These are phyloP conservation scores for Syrrhaptes paradoxus DNA, from an alignment of 2,113 vertebrate species.

Conservation along the genomic window DNA sequence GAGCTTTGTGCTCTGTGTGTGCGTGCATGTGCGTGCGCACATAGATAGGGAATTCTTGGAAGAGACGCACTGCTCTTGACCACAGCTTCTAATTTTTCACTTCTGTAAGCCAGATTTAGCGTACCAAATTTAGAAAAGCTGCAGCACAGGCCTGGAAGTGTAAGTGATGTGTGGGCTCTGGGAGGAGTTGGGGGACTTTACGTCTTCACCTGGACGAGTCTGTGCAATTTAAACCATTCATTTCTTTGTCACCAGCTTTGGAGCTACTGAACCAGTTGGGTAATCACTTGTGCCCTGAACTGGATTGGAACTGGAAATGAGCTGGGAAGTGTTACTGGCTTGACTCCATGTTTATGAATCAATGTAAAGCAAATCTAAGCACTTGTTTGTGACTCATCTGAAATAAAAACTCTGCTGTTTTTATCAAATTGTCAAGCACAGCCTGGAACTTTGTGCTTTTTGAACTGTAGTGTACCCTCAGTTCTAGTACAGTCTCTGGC, in stretches of 20 bases:
- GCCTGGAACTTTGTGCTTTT: neutral
- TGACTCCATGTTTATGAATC: neutral
- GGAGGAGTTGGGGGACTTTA: neutral
- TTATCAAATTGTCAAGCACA: rapidly evolving
- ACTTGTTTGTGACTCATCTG: neutral
- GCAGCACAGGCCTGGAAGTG: neutral
- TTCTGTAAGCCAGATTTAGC: neutral
- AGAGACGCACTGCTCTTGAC: neutral
- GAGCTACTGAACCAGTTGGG: neutral
- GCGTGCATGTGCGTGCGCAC: rapidly evolving
- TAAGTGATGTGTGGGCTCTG: neutral
- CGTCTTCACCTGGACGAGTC: neutral
- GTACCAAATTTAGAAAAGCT: neutral
- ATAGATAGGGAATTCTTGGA: neutral
- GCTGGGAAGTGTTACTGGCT: neutral
- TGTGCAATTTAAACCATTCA: neutral
- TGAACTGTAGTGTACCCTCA: neutral
- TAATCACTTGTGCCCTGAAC: neutral
- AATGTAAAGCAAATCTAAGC: neutral
- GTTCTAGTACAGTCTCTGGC: neutral
- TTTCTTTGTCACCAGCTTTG: neutral
- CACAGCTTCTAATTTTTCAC: rapidly evolving
- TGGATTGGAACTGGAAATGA: neutral
- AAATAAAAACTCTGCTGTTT: neutral
- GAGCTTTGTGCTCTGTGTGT: neutral